Evolutionary conservation across 2,113 vertebrate genomes (phyloP), one percentile per base, ranked within the genome.

Genomic region (Agapornis roseicollis): DNA sequence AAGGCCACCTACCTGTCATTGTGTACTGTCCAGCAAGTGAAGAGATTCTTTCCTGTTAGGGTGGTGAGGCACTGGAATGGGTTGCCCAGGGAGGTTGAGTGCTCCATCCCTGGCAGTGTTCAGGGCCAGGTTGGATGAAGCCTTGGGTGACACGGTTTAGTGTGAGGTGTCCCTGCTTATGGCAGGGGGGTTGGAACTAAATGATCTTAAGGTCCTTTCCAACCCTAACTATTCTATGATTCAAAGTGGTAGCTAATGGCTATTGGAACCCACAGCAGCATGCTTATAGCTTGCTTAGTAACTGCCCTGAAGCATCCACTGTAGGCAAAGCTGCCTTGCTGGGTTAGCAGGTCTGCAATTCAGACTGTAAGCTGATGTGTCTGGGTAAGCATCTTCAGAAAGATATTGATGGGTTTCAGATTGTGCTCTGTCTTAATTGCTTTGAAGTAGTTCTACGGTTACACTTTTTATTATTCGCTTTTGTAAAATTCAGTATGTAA

Each of bases 11-110:
- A 2, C 6, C 52, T 56, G 18, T 49, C 17, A 5, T 23, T 28
- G 23, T 52, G 71, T 17, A 6, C 10, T 1, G 0, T 46, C 55
- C 7, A 0, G 7, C 28, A 25, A 13, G 41, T n/a, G n/a, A n/a
- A n/a, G n/a, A n/a, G n/a, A n/a, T n/a, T n/a, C n/a, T n/a, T n/a
- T n/a, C n/a, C n/a, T n/a, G n/a, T n/a, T n/a, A n/a, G n/a, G n/a
- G n/a, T n/a, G n/a, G n/a, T n/a, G n/a, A n/a, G n/a, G n/a, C n/a
- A n/a, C n/a, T n/a, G n/a, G n/a, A n/a, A n/a, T n/a, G n/a, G n/a
- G n/a, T n/a, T n/a, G n/a, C n/a, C n/a, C n/a, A n/a, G n/a, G n/a
- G n/a, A n/a, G n/a, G n/a, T n/a, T n/a, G n/a, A n/a, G n/a, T n/a
- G n/a, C n/a, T n/a, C n/a, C n/a, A n/a, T n/a, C n/a, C n/a, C n/a